Evolutionary conservation across 1,140 invertebrate species (phyloP), one percentile per base, ranked within the genome.

Genomic region (Lepidotrigona ventralis): DNA sequence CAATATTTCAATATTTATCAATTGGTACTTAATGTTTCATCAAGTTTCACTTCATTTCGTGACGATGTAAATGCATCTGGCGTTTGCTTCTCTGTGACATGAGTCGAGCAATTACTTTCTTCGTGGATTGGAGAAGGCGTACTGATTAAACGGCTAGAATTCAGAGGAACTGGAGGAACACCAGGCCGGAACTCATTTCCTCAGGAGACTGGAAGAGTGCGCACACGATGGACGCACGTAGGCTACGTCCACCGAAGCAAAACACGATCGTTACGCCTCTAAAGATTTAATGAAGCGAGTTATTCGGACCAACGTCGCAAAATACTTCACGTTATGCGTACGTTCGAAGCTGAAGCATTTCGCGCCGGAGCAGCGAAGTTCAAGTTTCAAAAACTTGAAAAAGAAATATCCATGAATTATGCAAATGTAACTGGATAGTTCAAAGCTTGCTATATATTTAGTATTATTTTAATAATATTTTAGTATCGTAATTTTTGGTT

Each of bases 201-300:
- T 46, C 23, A 46, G 64, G 71, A 85, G 33, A 72, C 54, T 69
- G 2, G 63, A 82, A 85, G 84, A 85, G 82, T 82, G 85, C 75
- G 56, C 39, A 66, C 63, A 33, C 81, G 74, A 77, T 74, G 39
- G 8, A 46, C 39, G 39, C 39, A 9, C 58, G 58, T 72, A 58
- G 26, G 26, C 63, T 33, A 69, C 26, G 70, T 39, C 33, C 76
- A 83, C 46, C 72, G 66, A 73, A 69, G 81, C 86, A 82, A 70
- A 68, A 86, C 75, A 60, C 54, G 14, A 80, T 84, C 81, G 76
- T 76, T 68, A 53, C 68, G 54, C 68, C 56, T 66, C 76, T n/a
- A 71, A 56, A 33, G 75, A 83, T 80, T 77, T 87, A 87, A 87
- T 86, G 86, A 87, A 86, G 75, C 86, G 70, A 54, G 46, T 17